These are phyloP conservation scores for Sesia apiformis DNA, from an alignment of 2,888 invertebrate species.

Conservation along the genomic window DNA sequence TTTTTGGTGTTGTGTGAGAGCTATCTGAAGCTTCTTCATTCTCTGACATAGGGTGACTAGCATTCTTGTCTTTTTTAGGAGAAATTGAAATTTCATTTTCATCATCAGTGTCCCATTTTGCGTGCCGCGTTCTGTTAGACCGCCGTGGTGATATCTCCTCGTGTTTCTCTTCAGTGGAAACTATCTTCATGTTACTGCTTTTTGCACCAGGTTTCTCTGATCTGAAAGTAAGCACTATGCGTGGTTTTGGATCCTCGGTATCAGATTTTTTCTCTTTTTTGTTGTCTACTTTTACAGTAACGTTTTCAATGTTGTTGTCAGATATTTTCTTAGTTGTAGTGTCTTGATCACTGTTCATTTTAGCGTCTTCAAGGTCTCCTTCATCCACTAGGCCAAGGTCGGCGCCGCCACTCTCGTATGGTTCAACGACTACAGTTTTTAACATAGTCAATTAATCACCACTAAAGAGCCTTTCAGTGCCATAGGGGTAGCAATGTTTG, in stretches of 20 bases:
- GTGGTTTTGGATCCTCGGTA: constrained; percentile 64
- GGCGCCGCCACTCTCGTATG: not conserved
- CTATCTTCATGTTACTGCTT: constrained; percentile 68
- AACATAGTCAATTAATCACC: not conserved
- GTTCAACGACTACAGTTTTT: not conserved
- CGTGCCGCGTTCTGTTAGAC: constrained; percentile 39
- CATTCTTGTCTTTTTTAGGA: constrained; percentile 35
- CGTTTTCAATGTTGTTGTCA: constrained; percentile 8
- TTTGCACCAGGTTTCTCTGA: constrained; percentile 74
- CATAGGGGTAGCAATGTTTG: too few species aligned
- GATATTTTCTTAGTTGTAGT: not conserved
- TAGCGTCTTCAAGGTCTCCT: not conserved
- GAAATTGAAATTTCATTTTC: constrained; percentile 35
- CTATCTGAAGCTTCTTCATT: constrained; percentile 50
- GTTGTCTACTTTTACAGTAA: constrained; percentile 29
- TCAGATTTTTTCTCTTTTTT: constrained; percentile 43
- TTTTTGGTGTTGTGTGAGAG: constrained; percentile 65
- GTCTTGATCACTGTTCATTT: not conserved
- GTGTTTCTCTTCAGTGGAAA: constrained; percentile 57
- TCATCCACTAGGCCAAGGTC: not conserved
- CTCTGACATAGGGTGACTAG: constrained; percentile 40
- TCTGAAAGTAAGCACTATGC: constrained; percentile 77
- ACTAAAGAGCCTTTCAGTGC: too few species aligned
- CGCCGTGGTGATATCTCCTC: constrained; percentile 50
- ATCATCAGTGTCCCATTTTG: constrained; percentile 52